Evolutionary conservation across 2,888 invertebrate genomes (phyloP), one percentile per base, ranked within the genome.

Genomic region (Stegophylla sp.): DNA sequence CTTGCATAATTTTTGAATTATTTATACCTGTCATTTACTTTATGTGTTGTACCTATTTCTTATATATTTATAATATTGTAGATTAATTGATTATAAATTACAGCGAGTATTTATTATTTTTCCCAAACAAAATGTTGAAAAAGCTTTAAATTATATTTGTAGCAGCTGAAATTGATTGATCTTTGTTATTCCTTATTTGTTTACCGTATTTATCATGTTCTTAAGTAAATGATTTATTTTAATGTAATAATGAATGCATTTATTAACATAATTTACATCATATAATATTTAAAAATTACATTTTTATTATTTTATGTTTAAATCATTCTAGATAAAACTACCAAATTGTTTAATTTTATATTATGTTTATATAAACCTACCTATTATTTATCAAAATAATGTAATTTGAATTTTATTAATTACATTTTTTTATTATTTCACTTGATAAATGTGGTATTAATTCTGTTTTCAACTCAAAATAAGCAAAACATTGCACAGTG

Each of bases 391-490:
- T n/a, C 34, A 48, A 34, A 28, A 74, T 73, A 45, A 45, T 74
- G 48, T 74, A 63, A 48, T 61, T 74, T 61, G 1, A 63, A 20
- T 74, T 48, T 74, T 74, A 74, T 48, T 61, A 63, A 74, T 61
- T 63, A 34, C 20, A 63, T 72, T 56, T 71, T 34, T 73, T 43
- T 59, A 56, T 17, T 23, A 56, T 20, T 56, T 53, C 20, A 45
- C 15, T 45, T 45, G 45, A 45, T 45, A 15, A 9, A 45, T 51
- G 13, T 17, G 13, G 51, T 51, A 45, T 23, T 69, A 34, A 34
- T 34, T 34, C 34, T 34, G 34, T 3, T 7, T 34, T 34, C n/a
- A n/a, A n/a, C 3, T 34, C 34, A 34, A 3, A 5, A 34, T 34
- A 5, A 34, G 34, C 3, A 34, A 34, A 34, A 34, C 34, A 34